Percentiles rank a stretch among this genome's conserved stretches.
phyloP scores from a whole-genome alignment of 2,888 invertebrate species.

The Disparrhopalites patrizii region DNA sequence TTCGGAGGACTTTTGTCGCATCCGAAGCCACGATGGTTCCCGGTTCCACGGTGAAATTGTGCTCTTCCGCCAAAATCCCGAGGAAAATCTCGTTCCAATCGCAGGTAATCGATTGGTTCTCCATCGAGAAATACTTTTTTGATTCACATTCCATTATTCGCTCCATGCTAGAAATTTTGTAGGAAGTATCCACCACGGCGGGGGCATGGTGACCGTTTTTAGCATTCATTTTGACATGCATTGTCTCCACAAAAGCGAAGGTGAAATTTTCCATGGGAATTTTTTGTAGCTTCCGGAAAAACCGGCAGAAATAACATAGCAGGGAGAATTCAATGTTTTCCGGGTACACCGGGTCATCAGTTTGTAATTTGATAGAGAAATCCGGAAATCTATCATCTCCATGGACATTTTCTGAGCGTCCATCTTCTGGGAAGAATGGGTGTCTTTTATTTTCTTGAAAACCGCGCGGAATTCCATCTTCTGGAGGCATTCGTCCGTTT shows the following conservation, averaged over 20 bases:
- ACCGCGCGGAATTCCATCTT: too few relatives aligned
- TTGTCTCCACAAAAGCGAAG: not conserved
- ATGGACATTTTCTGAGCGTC: too few relatives aligned
- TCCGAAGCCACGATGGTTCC: not conserved
- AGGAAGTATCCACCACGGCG: not conserved
- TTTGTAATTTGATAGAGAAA: too few relatives aligned
- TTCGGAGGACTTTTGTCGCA: conserved; percentile 1
- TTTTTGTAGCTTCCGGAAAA: not conserved
- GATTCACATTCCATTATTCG: not conserved
- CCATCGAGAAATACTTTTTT: not conserved
- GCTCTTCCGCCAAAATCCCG: not conserved
- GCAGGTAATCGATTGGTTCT: not conserved
- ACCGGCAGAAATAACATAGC: not conserved
- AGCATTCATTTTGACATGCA: not conserved
- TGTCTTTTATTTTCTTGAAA: too few relatives aligned
- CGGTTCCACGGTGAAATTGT: not conserved
- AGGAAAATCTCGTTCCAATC: not conserved
- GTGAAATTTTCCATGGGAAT: not conserved
- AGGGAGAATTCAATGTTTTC: not conserved
- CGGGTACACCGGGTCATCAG: too few relatives aligned
- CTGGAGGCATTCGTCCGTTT: too few relatives aligned
- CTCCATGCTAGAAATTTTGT: not conserved
- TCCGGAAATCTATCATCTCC: too few relatives aligned
- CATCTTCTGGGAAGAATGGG: too few relatives aligned
- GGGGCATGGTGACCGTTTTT: not conserved